Conservation (phyloP, 2,113 vertebrate genomes). For the Oncorhynchus nerka region DNA sequence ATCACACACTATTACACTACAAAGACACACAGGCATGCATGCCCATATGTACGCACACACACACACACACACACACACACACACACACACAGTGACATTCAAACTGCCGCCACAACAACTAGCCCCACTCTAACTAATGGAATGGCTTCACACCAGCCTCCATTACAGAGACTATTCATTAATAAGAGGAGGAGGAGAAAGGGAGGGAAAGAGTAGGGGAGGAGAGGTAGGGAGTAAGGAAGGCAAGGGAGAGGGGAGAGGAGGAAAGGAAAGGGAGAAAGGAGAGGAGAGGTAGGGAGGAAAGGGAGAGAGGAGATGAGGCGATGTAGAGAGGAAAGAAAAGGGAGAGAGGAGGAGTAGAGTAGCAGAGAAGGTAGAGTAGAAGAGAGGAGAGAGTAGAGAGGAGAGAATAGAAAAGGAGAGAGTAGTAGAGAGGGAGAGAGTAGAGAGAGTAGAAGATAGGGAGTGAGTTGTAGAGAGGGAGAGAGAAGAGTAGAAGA, state of each 20-base stretch:
- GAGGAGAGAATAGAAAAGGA: background rate
- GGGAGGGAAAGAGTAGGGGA: too few relatives aligned
- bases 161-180: slow-evolving; percentile 33
- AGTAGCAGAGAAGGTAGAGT: too few relatives aligned
- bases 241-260: background rate
- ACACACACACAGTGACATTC: slow-evolving; percentile 10
- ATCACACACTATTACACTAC: background rate
- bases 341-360: background rate
- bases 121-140: slow-evolving; percentile 27
- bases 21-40: background rate
- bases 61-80: slow-evolving; percentile 2
- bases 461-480: background rate
- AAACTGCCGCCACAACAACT: slow-evolving; percentile 5
- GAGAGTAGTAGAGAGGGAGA: background rate
- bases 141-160: slow-evolving; percentile 25
- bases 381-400: background rate
- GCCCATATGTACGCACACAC: slow-evolving; percentile 20
- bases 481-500: too few relatives aligned
- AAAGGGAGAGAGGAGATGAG: background rate
- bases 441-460: too few relatives aligned
- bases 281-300: background rate
- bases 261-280: background rate
- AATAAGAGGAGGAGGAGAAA: slow-evolving; percentile 38
- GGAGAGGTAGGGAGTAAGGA: too few relatives aligned
- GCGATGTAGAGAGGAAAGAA: too few relatives aligned